Conservation (phyloP, 2,113 vertebrate species). For the Grallaria varia region DNA sequence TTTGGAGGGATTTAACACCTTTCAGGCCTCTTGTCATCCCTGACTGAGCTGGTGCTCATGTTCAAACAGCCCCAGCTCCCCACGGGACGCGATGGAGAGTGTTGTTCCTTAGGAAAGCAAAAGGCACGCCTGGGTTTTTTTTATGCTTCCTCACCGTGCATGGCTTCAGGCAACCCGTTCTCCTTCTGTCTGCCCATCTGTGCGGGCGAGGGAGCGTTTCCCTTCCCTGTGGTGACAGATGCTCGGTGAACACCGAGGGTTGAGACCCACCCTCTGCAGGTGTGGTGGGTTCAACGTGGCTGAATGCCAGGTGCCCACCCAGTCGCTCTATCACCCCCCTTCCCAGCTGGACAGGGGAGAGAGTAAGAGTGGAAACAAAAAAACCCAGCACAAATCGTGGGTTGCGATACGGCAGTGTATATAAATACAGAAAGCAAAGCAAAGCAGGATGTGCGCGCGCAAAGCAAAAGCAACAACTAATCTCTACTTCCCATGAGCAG, state of each 20-base stretch:
- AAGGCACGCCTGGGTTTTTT: not conserved
- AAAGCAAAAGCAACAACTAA: too few relatives aligned
- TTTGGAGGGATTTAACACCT: rapidly evolving
- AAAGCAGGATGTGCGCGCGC: too few relatives aligned
- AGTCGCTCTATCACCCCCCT: too few relatives aligned
- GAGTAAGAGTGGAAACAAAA: too few relatives aligned
- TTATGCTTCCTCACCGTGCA: not conserved
- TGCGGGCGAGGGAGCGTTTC: not conserved
- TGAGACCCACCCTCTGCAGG: not conserved
- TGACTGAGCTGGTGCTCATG: not conserved
- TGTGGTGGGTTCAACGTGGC: too few relatives aligned
- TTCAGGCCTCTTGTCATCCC: not conserved
- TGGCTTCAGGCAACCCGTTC: slow-evolving; percentile 36
- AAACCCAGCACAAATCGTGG: too few relatives aligned
- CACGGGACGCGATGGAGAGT: rapidly evolving
- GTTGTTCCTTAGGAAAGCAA: not conserved
- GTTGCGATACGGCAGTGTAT: too few relatives aligned
- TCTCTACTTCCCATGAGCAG: too few relatives aligned
- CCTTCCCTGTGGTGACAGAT: not conserved
- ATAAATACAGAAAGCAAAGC: too few relatives aligned
- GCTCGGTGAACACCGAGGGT: not conserved
- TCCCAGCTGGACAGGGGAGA: too few relatives aligned
- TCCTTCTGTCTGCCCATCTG: slow-evolving; percentile 37
- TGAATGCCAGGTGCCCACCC: too few relatives aligned
- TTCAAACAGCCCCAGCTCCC: not conserved